Evolutionary conservation across 1,140 invertebrate species (phyloP).

Genomic region (Nymphalis io): DNA sequence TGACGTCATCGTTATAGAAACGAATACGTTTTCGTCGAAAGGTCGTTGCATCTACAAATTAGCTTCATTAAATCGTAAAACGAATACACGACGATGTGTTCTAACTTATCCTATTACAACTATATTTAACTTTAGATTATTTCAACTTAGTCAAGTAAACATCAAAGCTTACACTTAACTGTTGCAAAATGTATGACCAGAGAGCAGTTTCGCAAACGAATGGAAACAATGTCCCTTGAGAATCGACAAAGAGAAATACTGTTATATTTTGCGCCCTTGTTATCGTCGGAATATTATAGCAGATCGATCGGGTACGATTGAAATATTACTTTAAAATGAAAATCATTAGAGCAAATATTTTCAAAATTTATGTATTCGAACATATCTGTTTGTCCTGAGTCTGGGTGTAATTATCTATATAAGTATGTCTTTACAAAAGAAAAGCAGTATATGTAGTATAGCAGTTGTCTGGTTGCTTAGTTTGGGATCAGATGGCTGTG

Average conservation of each 20-base stretch:
- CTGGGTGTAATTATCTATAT: too few species aligned
- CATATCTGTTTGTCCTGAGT: too few species aligned
- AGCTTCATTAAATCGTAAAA: background rate
- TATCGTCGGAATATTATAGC: background rate
- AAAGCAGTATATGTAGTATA: too few species aligned
- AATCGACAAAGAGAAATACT: constrained; percentile 24
- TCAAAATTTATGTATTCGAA: too few species aligned
- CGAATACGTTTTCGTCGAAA: too few species aligned
- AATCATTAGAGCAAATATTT: too few species aligned
- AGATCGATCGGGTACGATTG: too few species aligned
- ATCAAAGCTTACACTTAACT: constrained; percentile 17
- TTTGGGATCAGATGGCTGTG: too few species aligned
- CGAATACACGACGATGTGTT: background rate
- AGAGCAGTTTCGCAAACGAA: constrained; percentile 14
- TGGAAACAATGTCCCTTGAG: constrained; percentile 18
- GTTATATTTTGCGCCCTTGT: constrained; percentile 10
- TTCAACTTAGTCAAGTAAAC: background rate
- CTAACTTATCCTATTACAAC: background rate
- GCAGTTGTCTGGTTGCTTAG: too few species aligned
- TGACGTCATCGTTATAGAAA: too few species aligned
- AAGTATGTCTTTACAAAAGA: too few species aligned
- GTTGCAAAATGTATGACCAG: constrained; percentile 22
- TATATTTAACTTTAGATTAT: background rate
- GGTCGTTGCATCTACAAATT: background rate
- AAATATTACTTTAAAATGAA: too few species aligned